Percentiles rank a stretch among this genome's conserved stretches.
phyloP scores from a whole-genome alignment of 2,797 vertebrate species.

The Tiaroga cobitis region DNA sequence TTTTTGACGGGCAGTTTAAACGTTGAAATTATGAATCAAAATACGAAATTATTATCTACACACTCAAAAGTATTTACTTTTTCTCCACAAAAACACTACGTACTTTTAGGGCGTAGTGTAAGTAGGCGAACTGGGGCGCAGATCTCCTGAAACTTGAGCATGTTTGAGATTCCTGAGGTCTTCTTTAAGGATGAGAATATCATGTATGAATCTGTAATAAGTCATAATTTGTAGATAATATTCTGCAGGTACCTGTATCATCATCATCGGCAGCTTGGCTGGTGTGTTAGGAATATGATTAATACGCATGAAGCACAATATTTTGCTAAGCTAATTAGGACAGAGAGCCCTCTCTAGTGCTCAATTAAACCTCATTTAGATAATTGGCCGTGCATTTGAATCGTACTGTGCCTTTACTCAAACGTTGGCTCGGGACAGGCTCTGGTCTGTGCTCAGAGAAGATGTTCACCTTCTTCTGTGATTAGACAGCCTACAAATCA shows the following conservation, averaged over 20 bases:
- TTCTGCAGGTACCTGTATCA: slow-evolving; percentile 17
- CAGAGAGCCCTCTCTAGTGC: slow-evolving; percentile 64
- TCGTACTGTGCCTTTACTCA: too few species aligned
- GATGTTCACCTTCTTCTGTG: slow-evolving; percentile 46
- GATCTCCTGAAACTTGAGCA: too few species aligned
- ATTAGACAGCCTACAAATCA: slow-evolving; percentile 53
- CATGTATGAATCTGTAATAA: not conserved
- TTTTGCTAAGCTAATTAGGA: slow-evolving; percentile 74
- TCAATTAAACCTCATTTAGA: slow-evolving; percentile 73
- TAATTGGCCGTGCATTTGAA: slow-evolving; percentile 68
- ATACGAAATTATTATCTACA: too few species aligned
- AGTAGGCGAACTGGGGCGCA: too few species aligned
- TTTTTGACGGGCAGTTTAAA: too few species aligned
- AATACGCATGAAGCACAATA: slow-evolving; percentile 60
- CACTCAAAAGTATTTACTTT: too few species aligned
- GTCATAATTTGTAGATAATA: not conserved
- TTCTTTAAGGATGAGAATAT: not conserved
- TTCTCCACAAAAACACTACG: not conserved
- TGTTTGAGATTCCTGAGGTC: too few species aligned
- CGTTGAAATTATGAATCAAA: too few species aligned
- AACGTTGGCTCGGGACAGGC: slow-evolving; percentile 40
- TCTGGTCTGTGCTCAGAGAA: slow-evolving; percentile 24
- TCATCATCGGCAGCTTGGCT: slow-evolving; percentile 17
- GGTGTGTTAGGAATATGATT: slow-evolving; percentile 39
- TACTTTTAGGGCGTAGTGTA: too few species aligned